Percentiles rank a stretch among this genome's conserved stretches.
These are phyloP conservation scores for Oreocharis arfaki DNA, from an alignment of 2,113 vertebrate species.

Conservation along the genomic window DNA sequence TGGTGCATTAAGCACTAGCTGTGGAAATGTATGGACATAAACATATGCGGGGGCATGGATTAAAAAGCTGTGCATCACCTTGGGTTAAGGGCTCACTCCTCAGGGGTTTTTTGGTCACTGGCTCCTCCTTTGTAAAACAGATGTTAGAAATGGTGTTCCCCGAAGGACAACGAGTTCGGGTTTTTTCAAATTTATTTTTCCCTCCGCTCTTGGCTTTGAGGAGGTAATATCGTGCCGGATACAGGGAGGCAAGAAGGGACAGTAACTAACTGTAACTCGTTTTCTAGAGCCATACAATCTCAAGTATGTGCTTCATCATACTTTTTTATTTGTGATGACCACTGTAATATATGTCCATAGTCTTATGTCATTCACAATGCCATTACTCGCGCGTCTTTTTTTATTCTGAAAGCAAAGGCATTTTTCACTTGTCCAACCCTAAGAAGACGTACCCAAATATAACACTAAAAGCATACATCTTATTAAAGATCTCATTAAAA, in stretches of 20 bases:
- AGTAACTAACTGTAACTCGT: neutral
- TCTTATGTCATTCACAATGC: neutral
- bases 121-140: neutral
- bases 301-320: neutral
- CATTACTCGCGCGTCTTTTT: accelerated
- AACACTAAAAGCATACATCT: neutral
- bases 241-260: neutral
- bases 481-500: neutral
- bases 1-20: neutral
- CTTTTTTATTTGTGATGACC: neutral
- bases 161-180: neutral
- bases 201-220: neutral
- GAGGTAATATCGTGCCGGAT: neutral
- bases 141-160: neutral
- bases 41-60: accelerated
- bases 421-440: neutral
- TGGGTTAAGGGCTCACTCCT: neutral
- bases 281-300: neutral
- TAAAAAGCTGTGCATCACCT: neutral
- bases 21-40: neutral
- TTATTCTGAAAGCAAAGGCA: neutral
- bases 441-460: neutral
- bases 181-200: accelerated
- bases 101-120: neutral
- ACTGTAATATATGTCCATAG: neutral